Conservation (phyloP, 1,140 invertebrate genomes). For the Drosophila baimaii region DNA sequence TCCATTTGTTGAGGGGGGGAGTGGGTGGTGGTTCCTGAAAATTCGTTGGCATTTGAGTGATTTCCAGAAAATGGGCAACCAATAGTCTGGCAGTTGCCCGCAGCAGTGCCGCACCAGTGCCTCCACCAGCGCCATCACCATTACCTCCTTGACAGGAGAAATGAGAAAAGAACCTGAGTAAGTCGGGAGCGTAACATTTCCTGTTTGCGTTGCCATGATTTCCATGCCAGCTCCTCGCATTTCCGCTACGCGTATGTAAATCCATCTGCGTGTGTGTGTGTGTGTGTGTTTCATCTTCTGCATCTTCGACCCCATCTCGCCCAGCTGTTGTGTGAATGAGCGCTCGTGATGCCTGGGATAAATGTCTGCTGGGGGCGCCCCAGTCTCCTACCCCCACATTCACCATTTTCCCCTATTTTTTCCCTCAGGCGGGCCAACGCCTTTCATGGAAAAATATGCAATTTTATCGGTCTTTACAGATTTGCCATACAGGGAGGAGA, state of each 20-base stretch:
- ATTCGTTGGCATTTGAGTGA: neutral
- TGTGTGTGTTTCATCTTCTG: slow-evolving; percentile 33
- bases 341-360: slow-evolving; percentile 54
- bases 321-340: slow-evolving; percentile 47
- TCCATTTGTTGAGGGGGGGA: neutral
- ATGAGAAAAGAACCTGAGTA: slow-evolving; percentile 41
- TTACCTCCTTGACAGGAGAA: slow-evolving; percentile 48
- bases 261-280: slow-evolving; percentile 39
- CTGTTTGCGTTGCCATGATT: slow-evolving; percentile 78
- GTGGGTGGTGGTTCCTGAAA: neutral
- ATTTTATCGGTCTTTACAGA: slow-evolving; percentile 83
- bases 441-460: slow-evolving; percentile 82
- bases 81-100: slow-evolving; percentile 20
- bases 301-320: slow-evolving; percentile 1
- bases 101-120: neutral
- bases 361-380: slow-evolving; percentile 58
- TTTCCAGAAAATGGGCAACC: slow-evolving; percentile 15
- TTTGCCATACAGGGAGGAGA: slow-evolving; percentile 60
- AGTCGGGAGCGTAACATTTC: slow-evolving; percentile 64
- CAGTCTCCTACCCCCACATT: too few species aligned
- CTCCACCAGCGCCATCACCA: slow-evolving; percentile 20
- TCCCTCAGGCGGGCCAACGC: slow-evolving; percentile 29
- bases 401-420: neutral
- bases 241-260: slow-evolving; percentile 15
- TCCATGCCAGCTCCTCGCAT: slow-evolving; percentile 39